Percentiles rank a stretch among this genome's conserved stretches.
These are phyloP conservation scores for Cyprinodon tularosa DNA, from an alignment of 2,113 vertebrate genomes.

Conservation along the genomic window DNA sequence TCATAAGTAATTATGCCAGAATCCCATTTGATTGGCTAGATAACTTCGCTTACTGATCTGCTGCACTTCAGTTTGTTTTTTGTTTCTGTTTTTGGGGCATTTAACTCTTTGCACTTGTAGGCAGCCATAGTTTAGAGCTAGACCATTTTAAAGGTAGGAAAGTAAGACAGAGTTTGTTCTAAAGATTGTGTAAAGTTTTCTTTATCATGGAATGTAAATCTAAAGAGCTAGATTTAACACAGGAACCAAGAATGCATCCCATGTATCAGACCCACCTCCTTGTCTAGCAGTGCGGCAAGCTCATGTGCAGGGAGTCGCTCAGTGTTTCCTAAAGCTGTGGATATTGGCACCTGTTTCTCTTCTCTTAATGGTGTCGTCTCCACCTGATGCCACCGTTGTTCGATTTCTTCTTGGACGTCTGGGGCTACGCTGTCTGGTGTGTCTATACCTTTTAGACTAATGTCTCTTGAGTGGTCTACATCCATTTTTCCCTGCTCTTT, in stretches of 20 bases:
- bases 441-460: slow-evolving; percentile 27
- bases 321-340: slow-evolving; percentile 77
- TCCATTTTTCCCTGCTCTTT: slow-evolving; percentile 86
- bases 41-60: too few relatives aligned
- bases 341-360: slow-evolving; percentile 94
- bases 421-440: slow-evolving; percentile 65
- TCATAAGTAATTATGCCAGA: too few relatives aligned
- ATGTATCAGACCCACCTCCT: slow-evolving; percentile 82
- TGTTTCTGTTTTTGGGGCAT: too few relatives aligned
- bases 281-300: slow-evolving; percentile 87
- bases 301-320: slow-evolving; percentile 83
- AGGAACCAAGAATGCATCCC: not conserved
- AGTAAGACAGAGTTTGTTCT: too few relatives aligned
- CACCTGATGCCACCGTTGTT: slow-evolving; percentile 97
- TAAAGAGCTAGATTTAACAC: too few relatives aligned
- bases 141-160: too few relatives aligned
- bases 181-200: too few relatives aligned
- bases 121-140: too few relatives aligned
- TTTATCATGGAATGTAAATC: not conserved
- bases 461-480: slow-evolving; percentile 77
- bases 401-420: slow-evolving; percentile 90
- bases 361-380: slow-evolving; percentile 94
- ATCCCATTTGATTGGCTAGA: too few relatives aligned
- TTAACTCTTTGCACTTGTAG: too few relatives aligned
- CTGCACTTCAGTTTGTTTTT: too few relatives aligned